Percentiles rank a stretch among this genome's conserved stretches.
These are phyloP conservation scores for Noctilio leporinus DNA, from an alignment of 2,113 vertebrate genomes.

Conservation along the genomic window DNA sequence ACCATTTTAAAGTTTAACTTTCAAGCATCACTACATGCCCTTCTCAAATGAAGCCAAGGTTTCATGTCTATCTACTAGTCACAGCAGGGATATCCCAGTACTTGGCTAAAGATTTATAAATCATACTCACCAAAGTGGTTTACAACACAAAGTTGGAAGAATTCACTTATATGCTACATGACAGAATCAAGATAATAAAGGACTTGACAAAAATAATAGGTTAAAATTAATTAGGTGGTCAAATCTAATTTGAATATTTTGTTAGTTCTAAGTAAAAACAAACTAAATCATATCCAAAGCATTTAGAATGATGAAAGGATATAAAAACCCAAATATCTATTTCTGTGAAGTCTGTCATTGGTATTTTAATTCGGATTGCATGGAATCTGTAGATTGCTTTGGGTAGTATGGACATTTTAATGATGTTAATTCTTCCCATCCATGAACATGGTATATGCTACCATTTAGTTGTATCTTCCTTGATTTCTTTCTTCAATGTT, in stretches of 20 bases:
- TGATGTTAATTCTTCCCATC: too few species aligned
- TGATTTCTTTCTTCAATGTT: too few species aligned
- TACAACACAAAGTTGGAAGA: background rate
- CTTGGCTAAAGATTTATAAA: background rate
- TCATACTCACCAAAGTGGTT: background rate
- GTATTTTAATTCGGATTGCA: too few species aligned
- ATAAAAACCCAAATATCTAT: background rate
- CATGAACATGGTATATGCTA: too few species aligned
- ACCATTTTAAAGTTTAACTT: background rate
- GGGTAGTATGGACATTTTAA: too few species aligned
- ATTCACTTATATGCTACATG: background rate
- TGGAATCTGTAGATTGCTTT: too few species aligned
- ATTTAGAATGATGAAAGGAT: background rate
- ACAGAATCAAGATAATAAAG: constrained; percentile 9
- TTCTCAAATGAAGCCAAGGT: background rate
- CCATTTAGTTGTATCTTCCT: too few species aligned
- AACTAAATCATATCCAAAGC: background rate
- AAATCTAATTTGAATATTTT: background rate
- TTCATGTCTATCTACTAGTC: background rate
- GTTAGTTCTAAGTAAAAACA: background rate
- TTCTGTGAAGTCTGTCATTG: too few species aligned
- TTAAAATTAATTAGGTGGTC: constrained; percentile 8
- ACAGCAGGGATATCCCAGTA: background rate
- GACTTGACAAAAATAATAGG: background rate
- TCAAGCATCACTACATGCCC: background rate